Conservation (phyloP, 2,113 vertebrate genomes). For the Tragelaphus scriptus region DNA sequence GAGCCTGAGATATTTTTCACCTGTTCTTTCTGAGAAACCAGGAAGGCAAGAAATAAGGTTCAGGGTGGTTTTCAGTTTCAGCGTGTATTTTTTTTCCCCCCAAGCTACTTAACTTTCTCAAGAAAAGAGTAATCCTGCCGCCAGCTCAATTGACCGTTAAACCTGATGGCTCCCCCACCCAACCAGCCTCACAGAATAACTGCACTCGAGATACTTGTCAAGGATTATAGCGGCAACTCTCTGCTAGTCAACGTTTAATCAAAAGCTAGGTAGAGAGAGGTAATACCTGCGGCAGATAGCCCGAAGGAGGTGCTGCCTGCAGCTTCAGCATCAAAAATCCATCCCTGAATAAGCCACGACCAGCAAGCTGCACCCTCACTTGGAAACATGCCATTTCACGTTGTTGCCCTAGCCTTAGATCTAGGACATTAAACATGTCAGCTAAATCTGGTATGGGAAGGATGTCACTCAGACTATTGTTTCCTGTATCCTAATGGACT, state of each 20-base stretch:
- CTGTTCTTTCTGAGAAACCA: neutral
- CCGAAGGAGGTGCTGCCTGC: neutral
- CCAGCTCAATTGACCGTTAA: conserved; percentile 21
- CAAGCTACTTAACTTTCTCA: conserved; percentile 8
- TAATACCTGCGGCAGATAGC: neutral
- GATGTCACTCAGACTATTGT: neutral
- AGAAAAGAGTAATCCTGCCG: conserved; percentile 10
- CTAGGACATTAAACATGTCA: neutral
- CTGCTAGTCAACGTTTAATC: conserved; percentile 32
- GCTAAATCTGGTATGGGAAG: neutral
- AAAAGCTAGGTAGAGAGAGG: neutral
- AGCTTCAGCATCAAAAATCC: neutral
- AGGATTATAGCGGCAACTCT: conserved; percentile 17
- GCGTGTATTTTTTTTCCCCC: neutral
- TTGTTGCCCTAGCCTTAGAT: neutral
- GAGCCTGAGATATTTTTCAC: neutral
- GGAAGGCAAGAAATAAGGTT: neutral
- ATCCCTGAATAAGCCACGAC: neutral
- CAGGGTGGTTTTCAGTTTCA: neutral
- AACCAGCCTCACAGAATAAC: conserved; percentile 4
- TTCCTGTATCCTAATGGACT: neutral
- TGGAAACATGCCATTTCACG: neutral
- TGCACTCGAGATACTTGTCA: conserved; percentile 26
- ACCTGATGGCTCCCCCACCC: neutral
- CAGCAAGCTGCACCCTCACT: accelerated